Evolutionary conservation across 2,888 invertebrate species (phyloP), one percentile per base, ranked within the genome.

Genomic region (Thereva unica): DNA sequence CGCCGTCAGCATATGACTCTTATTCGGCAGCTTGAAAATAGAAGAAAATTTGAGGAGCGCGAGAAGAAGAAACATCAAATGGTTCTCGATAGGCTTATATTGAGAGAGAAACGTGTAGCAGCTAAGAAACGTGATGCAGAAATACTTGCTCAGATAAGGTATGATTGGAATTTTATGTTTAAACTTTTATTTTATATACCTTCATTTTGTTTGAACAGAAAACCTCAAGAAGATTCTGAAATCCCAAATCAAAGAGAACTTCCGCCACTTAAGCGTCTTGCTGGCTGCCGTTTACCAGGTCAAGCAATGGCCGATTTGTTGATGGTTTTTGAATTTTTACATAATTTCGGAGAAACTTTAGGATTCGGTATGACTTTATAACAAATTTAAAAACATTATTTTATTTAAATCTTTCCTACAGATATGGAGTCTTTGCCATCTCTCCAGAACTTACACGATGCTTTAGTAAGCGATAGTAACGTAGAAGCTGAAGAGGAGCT

Each of bases 251-350:
- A 89, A 75, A 86, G 88, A 76, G 82, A 86, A 0, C 81, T 93
- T 70, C 92, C 92, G 0, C 83, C 86, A 4, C 82, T 92, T 64
- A 87, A 89, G 65, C 84, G 95, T 71, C 88, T 97, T 72, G 87
- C 90, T 0, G 92, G 92, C 1, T 83, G 93, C 65, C 87, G 88
- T 76, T 82, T 98, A 61, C 85, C 92, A 1, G 95, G 95, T 0
- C 89, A 92, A 76, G 95, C 96, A 0, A 93, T 96, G 83, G 91
- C 93, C 0, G 93, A 97, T 80, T 84, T 92, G 50, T 83, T 98
- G 34, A 97, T 97, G 90, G 91, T 95, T n/a, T 92, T 92, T 76
- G 97, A 98, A 83, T 98, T 98, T 79, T 84, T 97, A 72, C 92
- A 96, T 75, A 97, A 96, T 82, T 98, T 98, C 77, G 95, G 94